phyloP scores from a whole-genome alignment of 2,797 vertebrate genomes.

The Cirrhinus mrigala region DNA sequence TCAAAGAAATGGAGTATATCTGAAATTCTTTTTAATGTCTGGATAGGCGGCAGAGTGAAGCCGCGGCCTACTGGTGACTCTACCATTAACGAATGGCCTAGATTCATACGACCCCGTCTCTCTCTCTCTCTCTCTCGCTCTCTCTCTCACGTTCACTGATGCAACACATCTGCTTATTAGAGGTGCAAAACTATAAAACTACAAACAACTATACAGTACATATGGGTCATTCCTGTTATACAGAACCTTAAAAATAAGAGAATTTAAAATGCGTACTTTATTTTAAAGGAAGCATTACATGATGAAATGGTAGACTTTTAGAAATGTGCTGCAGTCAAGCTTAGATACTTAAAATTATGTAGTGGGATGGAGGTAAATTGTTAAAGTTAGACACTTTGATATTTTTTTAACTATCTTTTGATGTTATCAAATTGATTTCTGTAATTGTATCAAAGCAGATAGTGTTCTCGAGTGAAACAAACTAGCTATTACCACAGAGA shows the following conservation, averaged over 20 bases:
- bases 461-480: not conserved
- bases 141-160: constrained; percentile 17
- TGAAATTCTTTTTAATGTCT: constrained; percentile 74
- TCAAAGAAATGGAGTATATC: constrained; percentile 69
- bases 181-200: not conserved
- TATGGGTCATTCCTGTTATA: not conserved
- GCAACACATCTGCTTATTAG: constrained; percentile 46
- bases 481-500: not conserved
- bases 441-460: not conserved
- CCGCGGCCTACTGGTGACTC: constrained; percentile 61
- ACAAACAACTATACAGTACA: not conserved
- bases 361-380: no score
- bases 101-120: constrained; percentile 58
- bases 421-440: not conserved
- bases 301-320: no score
- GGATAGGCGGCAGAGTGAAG: constrained; percentile 61
- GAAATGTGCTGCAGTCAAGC: not conserved
- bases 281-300: not conserved
- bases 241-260: not conserved
- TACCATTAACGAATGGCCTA: constrained; percentile 67
- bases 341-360: not conserved
- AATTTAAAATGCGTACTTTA: not conserved
- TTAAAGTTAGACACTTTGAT: not conserved
- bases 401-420: not conserved
- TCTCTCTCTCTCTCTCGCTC: constrained; percentile 23